Evolutionary conservation across 1,140 invertebrate species (phyloP), one percentile per base, ranked within the genome.

Genomic region (Littorina saxatilis): DNA sequence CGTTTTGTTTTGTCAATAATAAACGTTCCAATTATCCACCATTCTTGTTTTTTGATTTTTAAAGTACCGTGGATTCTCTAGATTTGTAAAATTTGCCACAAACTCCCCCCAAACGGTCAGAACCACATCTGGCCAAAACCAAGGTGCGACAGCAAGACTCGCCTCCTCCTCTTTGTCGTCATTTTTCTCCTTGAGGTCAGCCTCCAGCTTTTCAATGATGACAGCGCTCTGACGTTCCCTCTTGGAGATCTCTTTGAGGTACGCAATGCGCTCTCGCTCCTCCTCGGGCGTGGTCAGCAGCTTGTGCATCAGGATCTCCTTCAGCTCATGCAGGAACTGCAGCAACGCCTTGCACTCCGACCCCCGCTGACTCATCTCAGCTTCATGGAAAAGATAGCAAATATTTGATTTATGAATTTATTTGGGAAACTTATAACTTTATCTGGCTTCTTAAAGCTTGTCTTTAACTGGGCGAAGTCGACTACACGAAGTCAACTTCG

Each of bases 131-230:
- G n/a, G n/a, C n/a, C n/a, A n/a, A n/a, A n/a, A n/a, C n/a, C n/a
- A n/a, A n/a, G n/a, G n/a, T n/a, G n/a, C n/a, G n/a, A n/a, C 43
- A 47, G 17, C 5, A 47, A 47, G 7, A 82, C 63, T 43, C 87
- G 92, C 91, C 83, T 91, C 91, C 81, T 90, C 88, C 76, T 92
- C 90, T 83, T 91, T 92, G 78, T 91, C 91, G 37, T 88, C 90
- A 61, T 87, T 85, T 29, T 90, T 91, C 61, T 85, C 87, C 47
- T 89, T 86, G 32, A 92, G 82, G 72, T 92, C 90, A 40, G 83
- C 83, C 80, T 92, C 91, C 23, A 92, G 79, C 75, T 91, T 91
- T 29, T 87, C 88, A 82, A 92, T 92, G 27, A 91, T 83, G 29
- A 80, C 82, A 70, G 87, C 87, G 86, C 92, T 91, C 15, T 91